Evolutionary conservation across 1,140 invertebrate species (phyloP), one percentile per base, ranked within the genome.

Genomic region (Aphelenchoides besseyi): DNA sequence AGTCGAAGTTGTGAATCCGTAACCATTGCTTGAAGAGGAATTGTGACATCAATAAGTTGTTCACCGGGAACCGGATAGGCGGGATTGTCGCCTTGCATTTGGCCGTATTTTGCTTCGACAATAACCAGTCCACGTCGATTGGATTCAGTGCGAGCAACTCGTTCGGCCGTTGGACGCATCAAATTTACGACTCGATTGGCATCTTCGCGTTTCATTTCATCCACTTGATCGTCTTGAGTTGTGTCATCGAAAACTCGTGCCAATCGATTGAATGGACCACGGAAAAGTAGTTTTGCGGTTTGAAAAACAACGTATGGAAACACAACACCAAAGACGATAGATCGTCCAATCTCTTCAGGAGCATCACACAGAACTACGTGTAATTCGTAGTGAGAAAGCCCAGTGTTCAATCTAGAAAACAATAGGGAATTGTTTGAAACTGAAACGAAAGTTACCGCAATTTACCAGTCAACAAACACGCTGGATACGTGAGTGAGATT

Each of bases 21-120:
- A 26, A 97, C 92, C 73, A 97, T 88, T 82, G 93, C 94, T 84
- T 98, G 95, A 18, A 97, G 81, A 0, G 93, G 92, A 76, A 96
- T 89, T 1, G 92, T 94, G 1, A 97, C 94, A 86, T 96, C 92
- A 66, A 97, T 91, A 8, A 92, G 88, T 79, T 92, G 90, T 71
- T 86, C 71, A 3, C 82, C 78, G 23, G 76, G 68, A 3, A 81
- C 32, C 5, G 81, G 81, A 74, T 81, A 81, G 5, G 41, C 23
- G 52, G 70, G 59, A 18, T 37, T 33, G 41, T 75, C 79, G 29
- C 70, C 68, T n/a, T 68, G 70, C 62, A 87, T 77, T 78, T 86
- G 85, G 12, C 88, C 88, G 81, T 87, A 98, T 1, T 92, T 77
- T 0, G 94, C 94, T 85, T 90, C 89, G 0, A 91, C 86, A 73